Evolutionary conservation across 2,797 vertebrate species (phyloP).

Genomic region (Mormyrops boulengeri): DNA sequence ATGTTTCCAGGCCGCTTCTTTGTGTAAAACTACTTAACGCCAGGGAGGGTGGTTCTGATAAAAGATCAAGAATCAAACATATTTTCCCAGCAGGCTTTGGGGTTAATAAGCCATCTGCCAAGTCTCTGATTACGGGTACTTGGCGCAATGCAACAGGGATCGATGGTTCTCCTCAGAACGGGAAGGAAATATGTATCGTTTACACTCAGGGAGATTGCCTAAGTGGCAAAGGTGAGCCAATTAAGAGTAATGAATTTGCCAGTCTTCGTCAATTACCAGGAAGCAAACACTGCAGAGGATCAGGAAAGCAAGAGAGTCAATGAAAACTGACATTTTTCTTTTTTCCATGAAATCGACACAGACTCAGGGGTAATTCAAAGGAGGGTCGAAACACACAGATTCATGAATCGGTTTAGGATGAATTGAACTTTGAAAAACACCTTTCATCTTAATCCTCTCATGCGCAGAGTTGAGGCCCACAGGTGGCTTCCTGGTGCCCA

Average conservation of each 20-base stretch:
- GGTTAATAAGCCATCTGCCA: constrained; percentile 20
- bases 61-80: constrained; percentile 1
- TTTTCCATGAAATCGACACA: neutral
- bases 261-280: constrained; percentile 20
- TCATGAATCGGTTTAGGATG: neutral
- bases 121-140: constrained; percentile 1
- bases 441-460: neutral
- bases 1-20: neutral
- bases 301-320: neutral
- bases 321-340: constrained; percentile 15
- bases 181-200: constrained; percentile 25
- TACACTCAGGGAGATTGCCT: constrained; percentile 22
- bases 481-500: neutral
- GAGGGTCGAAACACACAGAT: neutral
- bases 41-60: neutral
- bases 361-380: neutral
- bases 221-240: constrained; percentile 27
- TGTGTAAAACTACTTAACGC: neutral
- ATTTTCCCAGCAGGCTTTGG: neutral
- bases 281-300: neutral
- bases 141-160: constrained; percentile 12
- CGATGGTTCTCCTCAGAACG: constrained; percentile 7
- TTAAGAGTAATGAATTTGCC: constrained; percentile 23
- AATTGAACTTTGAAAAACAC: neutral
- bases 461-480: neutral